These are phyloP conservation scores for Eciton burchellii DNA, from an alignment of 1,140 invertebrate genomes.

Conservation along the genomic window DNA sequence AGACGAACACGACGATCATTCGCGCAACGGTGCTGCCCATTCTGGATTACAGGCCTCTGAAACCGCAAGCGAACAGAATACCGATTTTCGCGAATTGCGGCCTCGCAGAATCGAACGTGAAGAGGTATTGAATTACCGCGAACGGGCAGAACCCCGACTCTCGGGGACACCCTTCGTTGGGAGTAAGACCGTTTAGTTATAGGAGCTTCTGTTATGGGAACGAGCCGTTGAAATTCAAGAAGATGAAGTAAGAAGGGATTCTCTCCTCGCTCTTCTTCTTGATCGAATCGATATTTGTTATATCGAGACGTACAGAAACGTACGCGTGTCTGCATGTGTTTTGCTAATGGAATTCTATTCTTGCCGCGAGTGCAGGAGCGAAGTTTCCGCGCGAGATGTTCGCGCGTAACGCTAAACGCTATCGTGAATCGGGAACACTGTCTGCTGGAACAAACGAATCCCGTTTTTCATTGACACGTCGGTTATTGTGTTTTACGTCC, in stretches of 20 bases:
- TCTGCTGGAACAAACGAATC: conserved; percentile 34
- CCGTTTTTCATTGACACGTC: conserved; percentile 47
- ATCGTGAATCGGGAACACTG: neutral
- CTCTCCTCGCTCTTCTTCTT: neutral
- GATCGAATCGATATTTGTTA: conserved; percentile 22
- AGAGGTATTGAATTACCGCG: conserved; percentile 53
- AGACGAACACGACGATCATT: neutral
- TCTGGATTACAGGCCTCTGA: conserved; percentile 58
- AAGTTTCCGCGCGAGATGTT: conserved; percentile 24
- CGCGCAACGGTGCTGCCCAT: conserved; percentile 23
- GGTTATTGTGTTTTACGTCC: conserved; percentile 53
- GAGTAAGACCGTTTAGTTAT: neutral
- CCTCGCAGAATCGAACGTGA: conserved; percentile 60
- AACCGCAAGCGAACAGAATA: conserved; percentile 43
- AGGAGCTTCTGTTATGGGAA: conserved; percentile 1
- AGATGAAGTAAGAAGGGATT: conserved; percentile 32
- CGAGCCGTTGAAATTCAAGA: conserved; percentile 27
- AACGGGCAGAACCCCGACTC: conserved; percentile 2
- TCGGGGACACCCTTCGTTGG: too few relatives aligned
- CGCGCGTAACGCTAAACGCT: conserved; percentile 12
- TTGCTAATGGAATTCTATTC: conserved; percentile 18
- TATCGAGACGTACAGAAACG: conserved; percentile 1
- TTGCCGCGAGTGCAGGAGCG: neutral
- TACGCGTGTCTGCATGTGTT: neutral
- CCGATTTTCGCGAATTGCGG: conserved; percentile 64